Evolutionary conservation across 2,113 vertebrate species (phyloP), one percentile per base, ranked within the genome.

Genomic region (Heliornis fulica): DNA sequence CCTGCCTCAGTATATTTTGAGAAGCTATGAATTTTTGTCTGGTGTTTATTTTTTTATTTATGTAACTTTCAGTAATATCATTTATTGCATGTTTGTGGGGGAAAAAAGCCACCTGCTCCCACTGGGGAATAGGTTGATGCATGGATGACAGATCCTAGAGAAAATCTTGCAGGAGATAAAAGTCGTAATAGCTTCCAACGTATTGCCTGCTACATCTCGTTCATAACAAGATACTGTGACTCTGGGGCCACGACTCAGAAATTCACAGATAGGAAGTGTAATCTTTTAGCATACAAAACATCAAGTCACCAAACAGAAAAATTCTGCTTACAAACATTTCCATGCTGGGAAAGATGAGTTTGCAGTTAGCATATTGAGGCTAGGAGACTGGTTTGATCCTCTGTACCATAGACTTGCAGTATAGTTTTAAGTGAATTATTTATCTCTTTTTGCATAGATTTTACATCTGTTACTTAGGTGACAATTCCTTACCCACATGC

Each of bases 291-390:
- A 87, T 75, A 70, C 41, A 57, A 89, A 90, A 25, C 38, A 51
- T 25, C 41, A 9, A 53, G 45, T 64, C 38, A 23, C n/a, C 78
- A 43, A 76, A 71, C 38, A 79, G 76, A 64, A 78, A 41, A 69
- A 32, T 41, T 65, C 80, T 79, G 76, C 83, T 91, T 79, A 41
- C 54, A 81, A 83, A 74, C 89, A 79, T 71, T 93, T 82, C 56
- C 66, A 57, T 32, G 56, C 10, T 69, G 66, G 50, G 23, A 57
- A 83, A 56, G 46, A 61, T 29, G 71, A 82, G 31, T 25, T 66
- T 83, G 66, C 0, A 0, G 36, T 53, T 82, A 57, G 53, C 0
- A 4, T 31, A 61, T 43, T 51, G 72, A 71, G 38, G 53, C n/a
- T 36, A 19, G 54, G 76, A 65, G 50, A 54, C 22, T 29, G 64